Conservation (phyloP, 2,113 vertebrate species). For the Antidorcas marsupialis region DNA sequence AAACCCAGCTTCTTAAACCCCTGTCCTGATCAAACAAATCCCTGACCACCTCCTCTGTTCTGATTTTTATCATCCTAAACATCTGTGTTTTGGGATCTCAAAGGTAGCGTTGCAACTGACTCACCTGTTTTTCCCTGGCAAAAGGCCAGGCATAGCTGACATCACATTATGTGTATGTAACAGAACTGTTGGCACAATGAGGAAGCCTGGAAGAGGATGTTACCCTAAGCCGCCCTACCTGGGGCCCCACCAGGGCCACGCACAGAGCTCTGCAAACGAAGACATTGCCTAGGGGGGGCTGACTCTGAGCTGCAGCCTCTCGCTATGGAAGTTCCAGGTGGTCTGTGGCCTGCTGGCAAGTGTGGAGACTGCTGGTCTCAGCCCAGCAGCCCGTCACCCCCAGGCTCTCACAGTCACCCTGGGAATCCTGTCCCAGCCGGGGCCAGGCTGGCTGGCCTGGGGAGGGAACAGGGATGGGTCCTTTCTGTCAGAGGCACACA, state of each 20-base stretch:
- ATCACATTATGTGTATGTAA: rapidly evolving
- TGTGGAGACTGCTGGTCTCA: rapidly evolving
- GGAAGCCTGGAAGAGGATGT: neutral
- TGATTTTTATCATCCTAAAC: neutral
- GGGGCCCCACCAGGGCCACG: too few relatives aligned
- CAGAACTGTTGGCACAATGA: neutral
- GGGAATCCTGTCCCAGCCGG: neutral
- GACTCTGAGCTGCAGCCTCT: neutral
- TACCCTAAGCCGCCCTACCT: neutral
- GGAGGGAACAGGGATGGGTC: neutral
- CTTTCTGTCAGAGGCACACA: rapidly evolving
- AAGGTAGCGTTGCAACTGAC: neutral
- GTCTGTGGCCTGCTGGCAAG: neutral
- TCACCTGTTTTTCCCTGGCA: neutral
- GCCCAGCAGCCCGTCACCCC: too few relatives aligned
- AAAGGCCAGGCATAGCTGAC: neutral
- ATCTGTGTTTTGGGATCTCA: neutral
- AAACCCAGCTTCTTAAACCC: neutral
- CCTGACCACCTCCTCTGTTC: neutral
- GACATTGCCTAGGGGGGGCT: rapidly evolving
- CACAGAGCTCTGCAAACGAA: neutral
- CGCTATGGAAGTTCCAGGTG: neutral
- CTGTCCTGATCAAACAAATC: neutral
- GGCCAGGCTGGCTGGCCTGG: neutral
- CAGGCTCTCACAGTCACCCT: too few relatives aligned